These are phyloP conservation scores for Oopsacas minuta DNA, from an alignment of 37 sponge, comb jelly and placozoan species.

Conservation along the genomic window DNA sequence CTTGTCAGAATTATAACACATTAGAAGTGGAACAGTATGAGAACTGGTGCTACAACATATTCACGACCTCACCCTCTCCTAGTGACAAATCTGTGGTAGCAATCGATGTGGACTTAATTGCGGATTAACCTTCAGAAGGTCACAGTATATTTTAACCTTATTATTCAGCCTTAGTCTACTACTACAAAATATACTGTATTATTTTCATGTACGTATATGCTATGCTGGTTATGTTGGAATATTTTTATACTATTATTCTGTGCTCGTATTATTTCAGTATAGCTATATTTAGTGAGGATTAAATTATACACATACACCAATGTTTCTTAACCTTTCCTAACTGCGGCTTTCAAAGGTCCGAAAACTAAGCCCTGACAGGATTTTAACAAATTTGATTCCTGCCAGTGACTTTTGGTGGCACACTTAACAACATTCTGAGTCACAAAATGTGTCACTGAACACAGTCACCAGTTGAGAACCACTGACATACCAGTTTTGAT, in stretches of 20 bases:
- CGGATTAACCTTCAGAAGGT: neutral
- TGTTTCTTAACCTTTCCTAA: too few relatives aligned
- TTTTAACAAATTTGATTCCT: too few relatives aligned
- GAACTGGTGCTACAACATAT: conserved; percentile 7
- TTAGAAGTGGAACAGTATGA: neutral
- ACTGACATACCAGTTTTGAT: too few relatives aligned
- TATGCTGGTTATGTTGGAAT: neutral
- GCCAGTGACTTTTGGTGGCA: too few relatives aligned
- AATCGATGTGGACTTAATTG: neutral
- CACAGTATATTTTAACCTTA: neutral
- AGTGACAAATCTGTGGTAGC: neutral
- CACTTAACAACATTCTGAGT: too few relatives aligned
- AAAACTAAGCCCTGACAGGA: too few relatives aligned
- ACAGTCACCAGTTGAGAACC: too few relatives aligned
- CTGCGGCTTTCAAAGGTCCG: too few relatives aligned
- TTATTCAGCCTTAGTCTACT: neutral
- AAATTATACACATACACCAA: too few relatives aligned
- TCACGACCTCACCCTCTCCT: conserved; percentile 1
- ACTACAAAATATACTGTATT: neutral
- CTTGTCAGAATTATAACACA: conserved; percentile 3
- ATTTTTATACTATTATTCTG: neutral
- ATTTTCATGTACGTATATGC: neutral
- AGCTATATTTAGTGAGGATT: neutral
- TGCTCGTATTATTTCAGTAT: neutral
- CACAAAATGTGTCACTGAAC: too few relatives aligned